These are phyloP conservation scores for Hydrozoanthus tunicans DNA, from an alignment of 64 coral and sea anemone species.

Conservation along the genomic window DNA sequence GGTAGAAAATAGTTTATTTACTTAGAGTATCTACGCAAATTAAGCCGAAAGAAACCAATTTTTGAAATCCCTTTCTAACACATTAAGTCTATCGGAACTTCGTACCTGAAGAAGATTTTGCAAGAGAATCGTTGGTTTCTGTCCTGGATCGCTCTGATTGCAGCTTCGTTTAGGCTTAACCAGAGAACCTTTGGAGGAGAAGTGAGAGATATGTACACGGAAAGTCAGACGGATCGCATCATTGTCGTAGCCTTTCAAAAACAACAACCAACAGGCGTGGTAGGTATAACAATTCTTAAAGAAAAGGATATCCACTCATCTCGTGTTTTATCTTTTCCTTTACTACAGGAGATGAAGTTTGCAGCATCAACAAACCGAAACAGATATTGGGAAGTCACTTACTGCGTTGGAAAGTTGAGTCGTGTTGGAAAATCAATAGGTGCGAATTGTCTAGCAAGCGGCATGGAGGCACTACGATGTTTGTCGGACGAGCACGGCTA, in stretches of 20 bases:
- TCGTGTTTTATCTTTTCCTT: constrained; percentile 31
- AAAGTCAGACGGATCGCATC: not conserved
- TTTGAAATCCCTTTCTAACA: not conserved
- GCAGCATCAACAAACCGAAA: constrained; percentile 1
- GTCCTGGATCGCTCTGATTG: constrained; percentile 40
- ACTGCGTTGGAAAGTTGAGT: not conserved
- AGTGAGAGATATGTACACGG: not conserved
- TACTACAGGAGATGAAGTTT: constrained; percentile 4
- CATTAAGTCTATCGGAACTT: constrained; percentile 5
- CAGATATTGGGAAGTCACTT: not conserved
- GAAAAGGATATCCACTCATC: constrained; percentile 50
- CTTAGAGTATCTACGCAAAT: not conserved
- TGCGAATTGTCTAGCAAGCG: not conserved
- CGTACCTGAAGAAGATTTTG: constrained; percentile 37
- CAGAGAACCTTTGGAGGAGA: not conserved
- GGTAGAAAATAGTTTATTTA: not conserved
- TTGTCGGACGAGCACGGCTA: constrained; percentile 17
- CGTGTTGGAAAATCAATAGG: constrained; percentile 15
- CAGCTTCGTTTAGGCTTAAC: not conserved
- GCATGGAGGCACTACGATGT: constrained; percentile 13
- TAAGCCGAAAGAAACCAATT: too few species aligned
- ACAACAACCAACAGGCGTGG: not conserved
- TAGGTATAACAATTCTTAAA: constrained; percentile 46
- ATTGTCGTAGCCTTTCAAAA: constrained; percentile 38
- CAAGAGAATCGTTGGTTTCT: not conserved